These are phyloP conservation scores for Pantelozetes paolii DNA, from an alignment of 2,888 invertebrate genomes.

Conservation along the genomic window DNA sequence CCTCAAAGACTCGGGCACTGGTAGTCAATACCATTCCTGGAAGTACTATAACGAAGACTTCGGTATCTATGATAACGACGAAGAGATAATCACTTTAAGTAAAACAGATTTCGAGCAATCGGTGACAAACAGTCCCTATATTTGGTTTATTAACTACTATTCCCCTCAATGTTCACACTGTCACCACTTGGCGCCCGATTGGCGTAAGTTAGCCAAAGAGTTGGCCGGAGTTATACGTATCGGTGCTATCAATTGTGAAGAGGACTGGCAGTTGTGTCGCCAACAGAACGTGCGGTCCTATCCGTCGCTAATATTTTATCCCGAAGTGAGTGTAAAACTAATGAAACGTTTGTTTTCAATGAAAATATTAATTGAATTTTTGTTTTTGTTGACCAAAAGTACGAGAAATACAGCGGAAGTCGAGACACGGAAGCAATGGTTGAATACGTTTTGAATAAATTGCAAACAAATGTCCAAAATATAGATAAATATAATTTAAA, in stretches of 20 bases:
- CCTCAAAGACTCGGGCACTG: slow-evolving; percentile 55
- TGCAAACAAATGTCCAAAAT: background rate
- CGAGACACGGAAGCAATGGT: slow-evolving; percentile 61
- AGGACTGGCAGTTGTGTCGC: slow-evolving; percentile 59
- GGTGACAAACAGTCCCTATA: slow-evolving; percentile 61
- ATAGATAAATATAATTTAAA: slow-evolving; percentile 20
- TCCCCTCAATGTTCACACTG: slow-evolving; percentile 73
- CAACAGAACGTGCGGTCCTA: slow-evolving; percentile 62
- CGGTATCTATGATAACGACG: slow-evolving; percentile 79
- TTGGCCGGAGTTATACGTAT: slow-evolving; percentile 59
- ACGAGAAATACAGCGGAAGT: slow-evolving; percentile 61
- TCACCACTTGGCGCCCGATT: slow-evolving; percentile 64
- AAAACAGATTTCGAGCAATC: slow-evolving; percentile 63
- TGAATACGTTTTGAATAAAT: slow-evolving; percentile 58
- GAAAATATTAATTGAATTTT: slow-evolving; percentile 31
- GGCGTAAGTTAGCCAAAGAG: slow-evolving; percentile 62
- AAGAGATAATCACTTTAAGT: slow-evolving; percentile 70
- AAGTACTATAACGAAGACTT: slow-evolving; percentile 73
- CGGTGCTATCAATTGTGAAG: slow-evolving; percentile 65
- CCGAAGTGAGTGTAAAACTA: slow-evolving; percentile 51
- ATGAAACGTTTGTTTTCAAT: slow-evolving; percentile 52
- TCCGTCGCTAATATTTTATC: slow-evolving; percentile 66
- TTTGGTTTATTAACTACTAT: slow-evolving; percentile 69
- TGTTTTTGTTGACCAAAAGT: slow-evolving; percentile 52
- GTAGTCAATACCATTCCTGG: slow-evolving; percentile 70